Evolutionary conservation across 2,113 vertebrate species (phyloP).

Genomic region (Noturus placidus): DNA sequence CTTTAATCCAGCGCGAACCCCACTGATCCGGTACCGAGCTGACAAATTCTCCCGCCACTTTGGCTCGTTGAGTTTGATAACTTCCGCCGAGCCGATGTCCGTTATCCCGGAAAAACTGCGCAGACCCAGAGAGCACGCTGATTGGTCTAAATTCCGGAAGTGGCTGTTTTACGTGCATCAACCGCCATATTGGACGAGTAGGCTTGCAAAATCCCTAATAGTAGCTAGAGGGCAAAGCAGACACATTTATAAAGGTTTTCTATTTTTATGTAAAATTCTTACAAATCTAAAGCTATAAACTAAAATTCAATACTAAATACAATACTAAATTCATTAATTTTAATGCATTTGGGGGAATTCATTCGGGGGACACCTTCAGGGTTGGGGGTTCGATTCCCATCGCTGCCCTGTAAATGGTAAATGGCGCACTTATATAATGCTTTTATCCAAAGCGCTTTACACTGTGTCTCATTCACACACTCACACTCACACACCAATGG

Average conservation of each 20-base stretch:
- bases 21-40: neutral
- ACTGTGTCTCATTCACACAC: no score
- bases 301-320: neutral
- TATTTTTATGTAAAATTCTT: no score
- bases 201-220: no score
- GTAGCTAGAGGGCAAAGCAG: neutral
- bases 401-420: no score
- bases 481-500: no score
- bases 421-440: no score
- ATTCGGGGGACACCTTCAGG: no score
- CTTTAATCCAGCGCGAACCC: constrained; percentile 4
- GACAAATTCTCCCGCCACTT: constrained; percentile 71
- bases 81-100: constrained; percentile 55
- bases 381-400: no score
- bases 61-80: constrained; percentile 51
- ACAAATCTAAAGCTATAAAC: no score
- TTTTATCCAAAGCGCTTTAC: no score
- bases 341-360: no score
- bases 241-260: neutral
- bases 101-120: constrained; percentile 44
- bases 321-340: neutral
- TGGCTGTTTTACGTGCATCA: neutral
- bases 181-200: constrained; percentile 26
- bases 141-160: constrained; percentile 50
- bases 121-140: neutral